phyloP scores from a whole-genome alignment of 2,888 invertebrate species.

The Stenolophus ochropezus region DNA sequence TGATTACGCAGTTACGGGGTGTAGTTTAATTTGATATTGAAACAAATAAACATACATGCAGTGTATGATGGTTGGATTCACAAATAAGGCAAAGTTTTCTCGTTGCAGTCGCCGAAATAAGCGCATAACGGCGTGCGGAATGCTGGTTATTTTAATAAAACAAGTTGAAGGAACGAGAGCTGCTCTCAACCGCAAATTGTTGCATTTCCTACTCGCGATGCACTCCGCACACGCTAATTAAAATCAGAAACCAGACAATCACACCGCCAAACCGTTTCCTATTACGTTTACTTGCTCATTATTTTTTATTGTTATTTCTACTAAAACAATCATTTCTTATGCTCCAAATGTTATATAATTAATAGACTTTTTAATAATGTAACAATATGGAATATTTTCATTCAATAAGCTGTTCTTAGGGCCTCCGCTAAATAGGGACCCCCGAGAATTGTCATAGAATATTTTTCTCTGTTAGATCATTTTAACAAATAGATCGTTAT shows the following conservation, averaged over 20 bases:
- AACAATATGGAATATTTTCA: no score
- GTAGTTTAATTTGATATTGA: background rate
- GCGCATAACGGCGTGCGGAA: conserved; percentile 14
- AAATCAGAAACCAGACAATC: background rate
- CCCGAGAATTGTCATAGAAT: no score
- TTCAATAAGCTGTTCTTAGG: no score
- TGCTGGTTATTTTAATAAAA: conserved; percentile 41
- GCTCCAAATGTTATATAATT: no score
- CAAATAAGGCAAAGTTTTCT: conserved; percentile 36
- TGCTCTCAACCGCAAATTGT: conserved; percentile 22
- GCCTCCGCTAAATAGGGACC: no score
- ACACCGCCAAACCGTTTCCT: background rate
- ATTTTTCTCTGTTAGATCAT: no score
- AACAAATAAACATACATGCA: background rate
- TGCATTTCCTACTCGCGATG: background rate
- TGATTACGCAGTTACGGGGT: background rate
- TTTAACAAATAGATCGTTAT: no score
- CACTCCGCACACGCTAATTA: background rate
- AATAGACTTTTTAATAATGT: no score
- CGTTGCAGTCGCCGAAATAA: conserved; percentile 25
- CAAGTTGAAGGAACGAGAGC: conserved; percentile 19
- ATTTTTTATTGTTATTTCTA: background rate
- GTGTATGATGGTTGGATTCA: conserved; percentile 17
- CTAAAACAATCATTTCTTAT: no score
- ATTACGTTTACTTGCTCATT: background rate